phyloP scores from a whole-genome alignment of 2,113 vertebrate species.

The Tragulus kanchil region DNA sequence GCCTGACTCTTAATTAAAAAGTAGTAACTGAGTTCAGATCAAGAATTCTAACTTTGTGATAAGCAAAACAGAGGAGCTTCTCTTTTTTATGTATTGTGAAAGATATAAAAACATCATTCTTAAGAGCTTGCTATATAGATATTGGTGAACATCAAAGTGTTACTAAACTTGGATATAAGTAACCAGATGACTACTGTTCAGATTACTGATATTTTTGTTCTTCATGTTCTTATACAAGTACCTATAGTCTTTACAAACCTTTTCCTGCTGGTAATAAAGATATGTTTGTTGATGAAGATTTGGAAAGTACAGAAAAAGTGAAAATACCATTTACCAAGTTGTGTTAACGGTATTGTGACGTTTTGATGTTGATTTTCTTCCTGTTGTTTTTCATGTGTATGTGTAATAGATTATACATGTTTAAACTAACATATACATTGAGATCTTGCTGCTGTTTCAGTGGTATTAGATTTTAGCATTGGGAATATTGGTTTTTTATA shows the following conservation, averaged over 20 bases:
- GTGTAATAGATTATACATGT: background rate
- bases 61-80: conserved; percentile 19
- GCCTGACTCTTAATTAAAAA: conserved; percentile 39
- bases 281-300: conserved; percentile 38
- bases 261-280: conserved; percentile 7
- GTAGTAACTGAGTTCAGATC: background rate
- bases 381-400: background rate
- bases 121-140: conserved; percentile 22
- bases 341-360: background rate
- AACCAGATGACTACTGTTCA: background rate
- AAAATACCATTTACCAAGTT: background rate
- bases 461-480: conserved; percentile 2
- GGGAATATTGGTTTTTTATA: conserved; percentile 9
- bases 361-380: conserved; percentile 34
- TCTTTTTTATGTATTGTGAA: conserved; percentile 23
- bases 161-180: background rate
- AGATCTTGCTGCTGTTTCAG: background rate
- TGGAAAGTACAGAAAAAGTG: background rate
- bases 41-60: background rate
- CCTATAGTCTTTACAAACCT: background rate
- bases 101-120: conserved; percentile 13
- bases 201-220: background rate
- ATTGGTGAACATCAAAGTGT: conserved; percentile 19
- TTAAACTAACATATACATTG: conserved; percentile 40
- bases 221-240: conserved; percentile 38